Conservation (phyloP, 2,113 vertebrate species). For the Thymallus thymallus region DNA sequence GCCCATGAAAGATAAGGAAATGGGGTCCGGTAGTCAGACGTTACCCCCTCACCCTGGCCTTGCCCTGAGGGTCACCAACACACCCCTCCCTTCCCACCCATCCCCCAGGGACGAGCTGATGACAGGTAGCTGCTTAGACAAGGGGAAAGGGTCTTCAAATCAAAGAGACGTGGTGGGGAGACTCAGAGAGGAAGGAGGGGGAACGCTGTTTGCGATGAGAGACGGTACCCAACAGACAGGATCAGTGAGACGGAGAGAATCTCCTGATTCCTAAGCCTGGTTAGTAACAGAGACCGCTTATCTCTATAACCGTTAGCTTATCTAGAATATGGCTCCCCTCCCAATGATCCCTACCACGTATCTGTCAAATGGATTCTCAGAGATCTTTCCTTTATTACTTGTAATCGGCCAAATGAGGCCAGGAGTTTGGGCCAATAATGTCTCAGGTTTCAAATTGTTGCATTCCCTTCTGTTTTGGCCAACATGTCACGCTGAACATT, state of each 20-base stretch:
- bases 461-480: background rate
- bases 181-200: constrained; percentile 73
- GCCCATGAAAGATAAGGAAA: constrained; percentile 97
- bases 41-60: constrained; percentile 80
- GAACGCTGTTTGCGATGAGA: background rate
- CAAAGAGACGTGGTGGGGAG: constrained; percentile 73
- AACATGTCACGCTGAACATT: background rate
- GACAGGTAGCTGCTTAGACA: constrained; percentile 86
- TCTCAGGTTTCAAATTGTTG: background rate
- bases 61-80: constrained; percentile 71
- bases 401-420: too few species aligned
- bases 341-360: background rate
- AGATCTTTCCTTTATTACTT: background rate
- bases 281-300: background rate
- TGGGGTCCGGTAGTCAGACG: constrained; percentile 81
- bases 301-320: background rate
- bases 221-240: constrained; percentile 9
- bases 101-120: constrained; percentile 72
- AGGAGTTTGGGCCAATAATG: too few species aligned
- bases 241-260: background rate
- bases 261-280: background rate
- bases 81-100: constrained; percentile 22
- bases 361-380: background rate
- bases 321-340: background rate
- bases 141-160: constrained; percentile 82